Conservation (phyloP, 2,888 invertebrate species). For the Tholera decimalis region DNA sequence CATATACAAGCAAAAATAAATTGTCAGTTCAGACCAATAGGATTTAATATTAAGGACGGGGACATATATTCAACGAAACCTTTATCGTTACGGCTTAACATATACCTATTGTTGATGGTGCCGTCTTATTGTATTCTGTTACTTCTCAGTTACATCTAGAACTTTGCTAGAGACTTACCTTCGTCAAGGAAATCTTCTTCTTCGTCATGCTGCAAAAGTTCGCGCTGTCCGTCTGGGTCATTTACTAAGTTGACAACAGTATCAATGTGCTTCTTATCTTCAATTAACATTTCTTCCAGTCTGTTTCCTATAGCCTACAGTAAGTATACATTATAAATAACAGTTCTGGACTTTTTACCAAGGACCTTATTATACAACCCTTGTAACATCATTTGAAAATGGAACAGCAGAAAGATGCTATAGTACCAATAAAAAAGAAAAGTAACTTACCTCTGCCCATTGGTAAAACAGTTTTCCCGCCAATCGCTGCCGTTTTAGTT, state of each 20-base stretch:
- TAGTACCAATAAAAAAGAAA: no score
- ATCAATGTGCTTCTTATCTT: constrained; percentile 94
- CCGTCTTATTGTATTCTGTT: background rate
- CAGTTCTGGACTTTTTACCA: background rate
- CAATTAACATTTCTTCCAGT: constrained; percentile 97
- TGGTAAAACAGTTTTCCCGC: constrained; percentile 99
- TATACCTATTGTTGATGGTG: background rate
- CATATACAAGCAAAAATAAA: constrained; percentile 7
- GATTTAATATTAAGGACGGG: background rate
- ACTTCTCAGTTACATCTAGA: background rate
- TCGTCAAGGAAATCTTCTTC: constrained; percentile 99
- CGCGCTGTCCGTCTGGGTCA: constrained; percentile 95
- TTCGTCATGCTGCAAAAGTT: constrained; percentile 95
- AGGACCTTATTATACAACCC: background rate
- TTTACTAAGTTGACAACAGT: constrained; percentile 93
- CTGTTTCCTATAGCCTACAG: constrained; percentile 95
- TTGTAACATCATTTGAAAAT: background rate
- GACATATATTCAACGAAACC: background rate
- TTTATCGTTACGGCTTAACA: background rate
- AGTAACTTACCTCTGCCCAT: constrained; percentile 97
- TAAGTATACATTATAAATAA: background rate
- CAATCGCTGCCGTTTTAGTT: constrained; percentile 91
- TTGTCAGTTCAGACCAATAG: background rate
- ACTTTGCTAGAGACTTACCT: constrained; percentile 87
- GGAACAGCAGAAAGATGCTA: background rate